Evolutionary conservation across 1,140 invertebrate genomes (phyloP).

Genomic region (Drosophila sulfurigaster): DNA sequence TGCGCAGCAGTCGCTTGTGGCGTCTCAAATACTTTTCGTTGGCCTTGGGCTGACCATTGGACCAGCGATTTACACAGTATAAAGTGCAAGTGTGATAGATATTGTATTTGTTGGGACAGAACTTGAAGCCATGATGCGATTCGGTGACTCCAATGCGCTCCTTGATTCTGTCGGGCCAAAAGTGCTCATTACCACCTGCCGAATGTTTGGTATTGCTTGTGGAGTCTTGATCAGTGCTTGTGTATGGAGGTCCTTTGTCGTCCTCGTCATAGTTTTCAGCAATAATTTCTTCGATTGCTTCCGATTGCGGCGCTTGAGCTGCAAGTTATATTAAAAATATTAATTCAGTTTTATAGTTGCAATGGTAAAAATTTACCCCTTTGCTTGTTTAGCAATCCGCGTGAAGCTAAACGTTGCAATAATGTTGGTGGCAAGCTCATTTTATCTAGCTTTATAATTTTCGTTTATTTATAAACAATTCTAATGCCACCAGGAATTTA

Average conservation of each 20-base stretch:
- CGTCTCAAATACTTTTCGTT: slow-evolving; percentile 90
- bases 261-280: slow-evolving; percentile 93
- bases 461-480: not conserved
- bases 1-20: slow-evolving; percentile 91
- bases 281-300: slow-evolving; percentile 91
- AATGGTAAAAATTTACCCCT: slow-evolving; percentile 30
- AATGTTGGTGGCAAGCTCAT: slow-evolving; percentile 67
- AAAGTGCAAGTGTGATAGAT: slow-evolving; percentile 96
- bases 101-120: slow-evolving; percentile 98
- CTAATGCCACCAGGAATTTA: not conserved
- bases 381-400: slow-evolving; percentile 55
- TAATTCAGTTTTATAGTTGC: not conserved
- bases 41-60: slow-evolving; percentile 90
- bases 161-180: slow-evolving; percentile 86
- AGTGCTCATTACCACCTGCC: slow-evolving; percentile 69
- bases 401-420: slow-evolving; percentile 59
- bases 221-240: slow-evolving; percentile 24
- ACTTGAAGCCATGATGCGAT: slow-evolving; percentile 88
- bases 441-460: not conserved
- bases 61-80: slow-evolving; percentile 96
- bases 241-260: slow-evolving; percentile 50
- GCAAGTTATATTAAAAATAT: not conserved
- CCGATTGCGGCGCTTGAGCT: slow-evolving; percentile 37
- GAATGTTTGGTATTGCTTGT: slow-evolving; percentile 64
- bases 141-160: slow-evolving; percentile 85